Evolutionary conservation across 92 coral and sea anemone species (phyloP).

Genomic region (Porites lobata): DNA sequence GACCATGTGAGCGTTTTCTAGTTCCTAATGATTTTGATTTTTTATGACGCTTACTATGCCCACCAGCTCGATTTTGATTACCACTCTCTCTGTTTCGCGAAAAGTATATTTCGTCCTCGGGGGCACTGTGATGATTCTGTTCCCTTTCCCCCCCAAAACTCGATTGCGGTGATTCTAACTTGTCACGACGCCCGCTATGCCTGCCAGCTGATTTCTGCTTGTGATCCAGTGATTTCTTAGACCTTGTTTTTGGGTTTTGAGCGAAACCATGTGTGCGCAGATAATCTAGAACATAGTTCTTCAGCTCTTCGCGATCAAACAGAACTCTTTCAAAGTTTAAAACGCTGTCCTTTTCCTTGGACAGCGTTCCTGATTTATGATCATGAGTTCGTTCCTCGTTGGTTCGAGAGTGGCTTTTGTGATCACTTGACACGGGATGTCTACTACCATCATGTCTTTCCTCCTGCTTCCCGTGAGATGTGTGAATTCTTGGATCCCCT

Average conservation of each 20-base stretch:
- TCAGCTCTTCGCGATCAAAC: constrained; percentile 42
- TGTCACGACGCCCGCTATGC: not conserved
- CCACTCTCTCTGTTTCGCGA: not conserved
- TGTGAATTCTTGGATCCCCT: constrained; percentile 1
- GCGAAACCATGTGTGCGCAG: constrained; percentile 17
- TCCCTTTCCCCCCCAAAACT: not conserved
- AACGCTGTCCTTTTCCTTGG: constrained; percentile 14
- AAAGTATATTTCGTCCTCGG: not conserved
- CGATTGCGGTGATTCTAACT: not conserved
- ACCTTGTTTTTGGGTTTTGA: not conserved
- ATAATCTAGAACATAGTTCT: constrained; percentile 44
- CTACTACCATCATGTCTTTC: not conserved
- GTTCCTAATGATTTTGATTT: not conserved
- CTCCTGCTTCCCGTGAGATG: not conserved
- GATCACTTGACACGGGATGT: not conserved
- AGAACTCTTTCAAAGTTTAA: constrained; percentile 18
- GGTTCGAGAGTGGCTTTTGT: not conserved
- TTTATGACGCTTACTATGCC: not conserved
- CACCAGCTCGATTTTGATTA: not conserved
- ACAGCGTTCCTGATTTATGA: not conserved
- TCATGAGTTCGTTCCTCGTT: not conserved
- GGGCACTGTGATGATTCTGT: not conserved
- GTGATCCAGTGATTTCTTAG: not conserved
- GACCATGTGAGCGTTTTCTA: not conserved
- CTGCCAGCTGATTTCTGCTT: not conserved